Base-by-base conservation (phyloP, 2,888 invertebrate genomes). In the Athalia rosae region DNA sequence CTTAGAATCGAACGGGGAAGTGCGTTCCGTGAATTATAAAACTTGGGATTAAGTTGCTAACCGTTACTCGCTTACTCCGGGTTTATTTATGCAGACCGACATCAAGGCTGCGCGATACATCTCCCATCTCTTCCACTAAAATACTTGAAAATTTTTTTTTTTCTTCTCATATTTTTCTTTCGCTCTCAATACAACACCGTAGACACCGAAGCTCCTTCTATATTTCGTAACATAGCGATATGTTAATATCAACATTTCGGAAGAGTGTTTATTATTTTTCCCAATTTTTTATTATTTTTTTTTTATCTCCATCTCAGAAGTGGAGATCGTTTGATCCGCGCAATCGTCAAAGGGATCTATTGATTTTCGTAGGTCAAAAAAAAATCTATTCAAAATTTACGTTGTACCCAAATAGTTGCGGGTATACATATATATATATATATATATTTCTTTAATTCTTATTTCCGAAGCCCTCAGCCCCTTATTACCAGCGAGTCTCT, bases 231-330 rank as follows among this genome's bases (percentile, higher is more conserved):
- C 67, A 67, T 28, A 15, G 11, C 11, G 53, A 67, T 67, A 67
- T 67, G 67, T 67, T 67, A 50, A 50, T 53, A 28, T 53, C 67
- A 53, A 71, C 45, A 45, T 45, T 9, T 71, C 56, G 71, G 71
- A 58, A 58, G 71, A 58, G 13, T 45, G 56, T 71, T 71, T 71
- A 71, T 71, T 71, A 58, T 58, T 45, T 50, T 43, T 71, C 8
- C 13, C 13, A 9, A 56, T 56, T 11, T 53, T 53, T 11, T n/a
- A n/a, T n/a, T n/a, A n/a, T n/a, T n/a, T n/a, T n/a, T n/a, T n/a
- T n/a, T n/a, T n/a, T n/a, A n/a, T n/a, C n/a, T n/a, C n/a, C n/a
- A n/a, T n/a, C n/a, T n/a, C n/a, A n/a, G n/a, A n/a, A n/a, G n/a
- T n/a, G n/a, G n/a, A 28, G 28, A 28, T 28, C 28, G 28, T 28